Base-by-base conservation (phyloP, 2,797 vertebrate species). In the Thaleichthys pacificus region DNA sequence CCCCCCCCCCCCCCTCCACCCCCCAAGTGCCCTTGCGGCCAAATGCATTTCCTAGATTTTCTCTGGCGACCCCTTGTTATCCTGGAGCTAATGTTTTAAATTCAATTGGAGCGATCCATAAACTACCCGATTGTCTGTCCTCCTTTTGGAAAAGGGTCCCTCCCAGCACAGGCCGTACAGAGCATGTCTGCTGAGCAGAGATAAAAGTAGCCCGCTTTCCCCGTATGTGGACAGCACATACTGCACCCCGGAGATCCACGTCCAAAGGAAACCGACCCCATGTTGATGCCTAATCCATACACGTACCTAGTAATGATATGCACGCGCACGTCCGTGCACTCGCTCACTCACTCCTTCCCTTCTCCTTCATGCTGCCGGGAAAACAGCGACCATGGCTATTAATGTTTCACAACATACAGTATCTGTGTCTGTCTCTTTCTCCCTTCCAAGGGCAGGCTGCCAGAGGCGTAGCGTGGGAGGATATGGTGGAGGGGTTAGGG, bases 381-480 rank as follows among this genome's bases (percentile, higher is more conserved):
- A 90, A 91, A 86, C 88, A 91, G 90, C 91, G 86, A 91, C 90
- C 89, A 89, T 83, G 91, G 86, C 89, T 87, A 94, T 96, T 94
- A 95, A 95, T 95, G 95, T 95, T 96, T 96, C 93, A 95, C 91
- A 91, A 91, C 88, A 87, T 80, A 89, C 83, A 85, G 84, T 88
- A 81, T 90, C 80, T 84, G 24, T 68, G 61, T 65, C 14, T 76
- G 73, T 71, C 65, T 54, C 70, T 21, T 32, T 30, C 38, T 71
- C 76, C 77, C 67, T 82, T 86, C 70, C 80, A 85, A 84, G 88
- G 86, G 86, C 85, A 87, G 80, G 78, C 78, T 81, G 90, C 88
- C 87, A 87, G 85, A 73, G 84, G 78, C 83, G 72, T 83, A 28
- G 78, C 69, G 79, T 86, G 74, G 87, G 87, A 81, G 80, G 83